Evolutionary conservation across 2,797 vertebrate species (phyloP).

Genomic region (Molothrus ater): DNA sequence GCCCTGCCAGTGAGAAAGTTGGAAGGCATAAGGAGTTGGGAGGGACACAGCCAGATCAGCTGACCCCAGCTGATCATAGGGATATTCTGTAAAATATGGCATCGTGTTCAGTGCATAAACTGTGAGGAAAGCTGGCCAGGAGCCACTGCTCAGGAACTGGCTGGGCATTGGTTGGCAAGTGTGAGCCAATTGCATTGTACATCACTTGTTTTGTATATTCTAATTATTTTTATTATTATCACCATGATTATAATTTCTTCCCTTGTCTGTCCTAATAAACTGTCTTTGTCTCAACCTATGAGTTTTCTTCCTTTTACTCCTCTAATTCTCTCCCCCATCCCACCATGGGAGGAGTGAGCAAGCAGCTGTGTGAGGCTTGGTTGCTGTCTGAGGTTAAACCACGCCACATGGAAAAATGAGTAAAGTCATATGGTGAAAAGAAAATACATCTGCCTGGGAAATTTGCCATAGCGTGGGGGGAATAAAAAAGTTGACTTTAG

Average conservation of each 20-base stretch:
- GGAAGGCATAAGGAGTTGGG: neutral
- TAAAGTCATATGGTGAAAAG: conserved; percentile 22
- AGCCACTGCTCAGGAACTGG: neutral
- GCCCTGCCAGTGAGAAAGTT: neutral
- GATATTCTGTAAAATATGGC: neutral
- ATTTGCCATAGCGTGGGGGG: neutral
- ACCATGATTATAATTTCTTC: neutral
- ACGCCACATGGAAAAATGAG: neutral
- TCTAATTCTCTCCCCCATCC: neutral
- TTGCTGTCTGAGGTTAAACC: neutral
- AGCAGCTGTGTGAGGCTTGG: neutral
- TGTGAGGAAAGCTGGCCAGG: neutral
- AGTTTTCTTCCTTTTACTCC: neutral
- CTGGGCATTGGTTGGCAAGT: neutral
- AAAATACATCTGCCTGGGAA: conserved; percentile 53
- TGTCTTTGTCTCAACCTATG: neutral
- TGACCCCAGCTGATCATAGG: neutral
- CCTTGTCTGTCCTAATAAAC: neutral
- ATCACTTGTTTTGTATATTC: neutral
- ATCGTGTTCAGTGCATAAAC: neutral
- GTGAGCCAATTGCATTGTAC: neutral
- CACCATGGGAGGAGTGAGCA: accelerated
- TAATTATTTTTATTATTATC: neutral
- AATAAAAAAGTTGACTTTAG: neutral
- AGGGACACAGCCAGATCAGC: neutral